A percentile compares a stretch with the other conserved stretches of the same genome.
These are phyloP conservation scores for Microctenopoma lineatum DNA, from an alignment of 2,797 vertebrate species.

Conservation along the genomic window DNA sequence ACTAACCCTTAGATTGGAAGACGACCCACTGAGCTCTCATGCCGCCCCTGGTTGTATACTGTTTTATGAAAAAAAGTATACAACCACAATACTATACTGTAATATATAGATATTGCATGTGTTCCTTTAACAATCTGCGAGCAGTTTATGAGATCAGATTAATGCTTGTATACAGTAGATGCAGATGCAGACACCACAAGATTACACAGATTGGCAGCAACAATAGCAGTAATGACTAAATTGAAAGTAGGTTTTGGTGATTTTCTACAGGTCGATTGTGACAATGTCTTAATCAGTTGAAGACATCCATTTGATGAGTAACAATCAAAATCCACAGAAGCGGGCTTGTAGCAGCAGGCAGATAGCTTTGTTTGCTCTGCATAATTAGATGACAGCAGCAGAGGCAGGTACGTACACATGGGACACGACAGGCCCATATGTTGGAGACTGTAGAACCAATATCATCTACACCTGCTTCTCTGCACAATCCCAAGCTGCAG, in stretches of 20 bases:
- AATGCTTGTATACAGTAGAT: constrained; percentile 6
- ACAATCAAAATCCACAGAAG: constrained; percentile 78
- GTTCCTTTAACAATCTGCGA: constrained; percentile 12
- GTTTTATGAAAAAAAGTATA: constrained; percentile 3
- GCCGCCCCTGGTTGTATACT: no score
- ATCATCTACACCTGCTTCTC: constrained; percentile 78
- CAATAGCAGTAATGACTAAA: constrained; percentile 56
- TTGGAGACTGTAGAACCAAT: constrained; percentile 81
- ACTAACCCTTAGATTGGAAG: no score
- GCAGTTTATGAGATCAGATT: constrained; percentile 33
- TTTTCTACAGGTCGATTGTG: constrained; percentile 65
- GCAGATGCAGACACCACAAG: constrained; percentile 19
- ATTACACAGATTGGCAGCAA: constrained; percentile 46
- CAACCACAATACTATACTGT: neutral
- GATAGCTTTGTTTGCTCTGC: constrained; percentile 83
- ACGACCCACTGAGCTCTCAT: no score
- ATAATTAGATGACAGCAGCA: constrained; percentile 83
- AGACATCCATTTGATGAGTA: constrained; percentile 68
- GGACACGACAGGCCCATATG: constrained; percentile 83
- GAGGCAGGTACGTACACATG: constrained; percentile 83
- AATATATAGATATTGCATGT: neutral
- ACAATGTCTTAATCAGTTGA: constrained; percentile 73
- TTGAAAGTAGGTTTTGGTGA: constrained; percentile 48
- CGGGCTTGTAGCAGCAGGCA: constrained; percentile 77
- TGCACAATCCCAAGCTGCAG: constrained; percentile 68